phyloP scores from a whole-genome alignment of 2,113 vertebrate genomes.

The Scomber scombrus region DNA sequence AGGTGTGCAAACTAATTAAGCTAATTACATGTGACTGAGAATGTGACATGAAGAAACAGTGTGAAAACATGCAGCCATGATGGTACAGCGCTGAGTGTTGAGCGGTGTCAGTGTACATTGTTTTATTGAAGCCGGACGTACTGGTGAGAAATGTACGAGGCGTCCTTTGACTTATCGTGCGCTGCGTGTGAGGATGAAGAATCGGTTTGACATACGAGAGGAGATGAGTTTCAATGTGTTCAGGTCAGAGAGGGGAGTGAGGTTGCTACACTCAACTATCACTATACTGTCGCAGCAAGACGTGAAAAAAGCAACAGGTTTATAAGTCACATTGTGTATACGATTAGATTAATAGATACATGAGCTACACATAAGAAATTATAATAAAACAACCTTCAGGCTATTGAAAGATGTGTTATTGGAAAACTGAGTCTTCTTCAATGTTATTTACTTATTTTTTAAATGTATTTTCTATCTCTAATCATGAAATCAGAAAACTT shows the following conservation, averaged over 20 bases:
- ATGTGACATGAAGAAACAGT: conserved; percentile 62
- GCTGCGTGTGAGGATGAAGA: conserved; percentile 15
- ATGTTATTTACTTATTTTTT: too few species aligned
- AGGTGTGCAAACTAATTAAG: conserved; percentile 79
- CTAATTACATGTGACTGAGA: conserved; percentile 60
- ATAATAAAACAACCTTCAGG: too few species aligned
- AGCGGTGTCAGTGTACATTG: conserved; percentile 27
- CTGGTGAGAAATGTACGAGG: background rate
- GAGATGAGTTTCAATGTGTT: conserved; percentile 16
- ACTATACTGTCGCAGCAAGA: background rate
- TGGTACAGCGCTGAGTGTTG: background rate
- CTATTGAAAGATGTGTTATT: too few species aligned
- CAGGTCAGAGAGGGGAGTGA: background rate
- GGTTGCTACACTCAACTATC: background rate
- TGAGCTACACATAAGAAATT: too few species aligned
- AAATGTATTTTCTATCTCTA: too few species aligned
- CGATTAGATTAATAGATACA: background rate
- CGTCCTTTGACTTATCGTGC: conserved; percentile 4
- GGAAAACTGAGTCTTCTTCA: too few species aligned
- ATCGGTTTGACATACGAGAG: conserved; percentile 33
- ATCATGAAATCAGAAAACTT: too few species aligned
- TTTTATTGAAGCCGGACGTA: conserved; percentile 17
- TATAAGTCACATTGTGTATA: background rate
- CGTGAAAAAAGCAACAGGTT: background rate
- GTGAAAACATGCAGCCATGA: conserved; percentile 1